These are phyloP conservation scores for Drosophila virilis DNA, from an alignment of 1,140 invertebrate species.

Conservation along the genomic window DNA sequence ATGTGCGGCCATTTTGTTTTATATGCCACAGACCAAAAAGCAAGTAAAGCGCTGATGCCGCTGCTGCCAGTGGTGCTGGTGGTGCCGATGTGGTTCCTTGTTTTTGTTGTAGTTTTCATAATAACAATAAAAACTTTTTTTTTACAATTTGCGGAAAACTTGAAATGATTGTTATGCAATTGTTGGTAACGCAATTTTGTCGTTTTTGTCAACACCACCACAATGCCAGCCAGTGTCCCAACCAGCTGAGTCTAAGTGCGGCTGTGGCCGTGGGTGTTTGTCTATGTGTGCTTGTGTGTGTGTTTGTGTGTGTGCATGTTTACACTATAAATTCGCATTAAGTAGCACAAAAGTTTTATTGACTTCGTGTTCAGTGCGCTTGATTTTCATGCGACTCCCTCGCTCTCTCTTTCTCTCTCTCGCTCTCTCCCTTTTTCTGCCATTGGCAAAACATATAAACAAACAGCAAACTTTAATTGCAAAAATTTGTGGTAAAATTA, in stretches of 20 bases:
- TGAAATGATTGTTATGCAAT: conserved; percentile 84
- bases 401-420: not conserved
- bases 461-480: conserved; percentile 82
- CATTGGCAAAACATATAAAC: conserved; percentile 70
- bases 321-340: conserved; percentile 83
- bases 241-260: not conserved
- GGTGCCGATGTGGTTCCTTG: conserved; percentile 36
- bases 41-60: conserved; percentile 40
- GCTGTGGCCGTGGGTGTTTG: conserved; percentile 1
- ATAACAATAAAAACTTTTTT: conserved; percentile 82
- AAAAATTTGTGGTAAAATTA: conserved; percentile 82
- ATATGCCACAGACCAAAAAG: conserved; percentile 56
- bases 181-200: conserved; percentile 83
- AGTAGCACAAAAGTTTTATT: conserved; percentile 82
- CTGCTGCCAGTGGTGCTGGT: conserved; percentile 1
- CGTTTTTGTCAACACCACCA: conserved; percentile 66
- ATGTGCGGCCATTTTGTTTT: conserved; percentile 79
- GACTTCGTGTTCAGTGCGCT: conserved; percentile 76
- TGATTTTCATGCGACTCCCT: conserved; percentile 67
- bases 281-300: conserved; percentile 41
- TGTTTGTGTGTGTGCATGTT: conserved; percentile 64
- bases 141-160: conserved; percentile 82
- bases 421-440: not conserved
- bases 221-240: conserved; percentile 43
- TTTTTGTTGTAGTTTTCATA: conserved; percentile 76